Percentiles rank a stretch among this genome's conserved stretches.
Evolutionary conservation across 2,113 vertebrate genomes (phyloP).

Genomic region (Cyprinus carpio): DNA sequence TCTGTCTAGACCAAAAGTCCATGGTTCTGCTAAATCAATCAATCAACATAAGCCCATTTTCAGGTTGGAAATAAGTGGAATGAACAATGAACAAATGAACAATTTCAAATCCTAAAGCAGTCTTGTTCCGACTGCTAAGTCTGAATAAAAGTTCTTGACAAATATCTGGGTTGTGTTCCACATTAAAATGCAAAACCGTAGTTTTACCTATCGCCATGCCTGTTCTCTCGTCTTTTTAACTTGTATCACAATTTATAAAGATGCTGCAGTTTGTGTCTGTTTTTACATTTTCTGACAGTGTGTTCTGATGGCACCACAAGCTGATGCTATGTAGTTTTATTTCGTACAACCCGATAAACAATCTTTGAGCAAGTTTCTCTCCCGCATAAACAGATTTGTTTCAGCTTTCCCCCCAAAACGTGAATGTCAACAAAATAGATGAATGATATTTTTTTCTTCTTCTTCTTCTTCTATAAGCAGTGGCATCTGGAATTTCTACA

Average conservation of each 20-base stretch:
- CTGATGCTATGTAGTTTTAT: background rate
- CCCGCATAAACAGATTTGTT: background rate
- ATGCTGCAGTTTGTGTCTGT: slow-evolving; percentile 1
- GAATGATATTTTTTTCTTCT: background rate
- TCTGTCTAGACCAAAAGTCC: background rate
- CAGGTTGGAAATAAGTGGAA: background rate
- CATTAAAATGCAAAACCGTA: slow-evolving; percentile 29
- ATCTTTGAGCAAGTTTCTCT: slow-evolving; percentile 4
- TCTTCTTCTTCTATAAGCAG: background rate
- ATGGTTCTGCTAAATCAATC: slow-evolving; percentile 6
- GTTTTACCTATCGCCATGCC: background rate
- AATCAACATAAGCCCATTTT: background rate
- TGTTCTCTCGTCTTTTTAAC: background rate
- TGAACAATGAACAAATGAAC: slow-evolving; percentile 57
- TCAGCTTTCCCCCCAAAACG: background rate
- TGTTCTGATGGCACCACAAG: background rate
- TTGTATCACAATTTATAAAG: background rate
- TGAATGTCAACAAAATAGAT: background rate
- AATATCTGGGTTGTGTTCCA: background rate
- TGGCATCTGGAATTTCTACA: background rate
- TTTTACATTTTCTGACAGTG: background rate
- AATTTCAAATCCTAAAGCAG: slow-evolving; percentile 31
- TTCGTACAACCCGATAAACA: slow-evolving; percentile 2
- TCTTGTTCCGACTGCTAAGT: background rate
- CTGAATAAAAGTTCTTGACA: slow-evolving; percentile 12